These are phyloP conservation scores for Mylabris sibirica DNA, from an alignment of 2,888 invertebrate species.

Conservation along the genomic window DNA sequence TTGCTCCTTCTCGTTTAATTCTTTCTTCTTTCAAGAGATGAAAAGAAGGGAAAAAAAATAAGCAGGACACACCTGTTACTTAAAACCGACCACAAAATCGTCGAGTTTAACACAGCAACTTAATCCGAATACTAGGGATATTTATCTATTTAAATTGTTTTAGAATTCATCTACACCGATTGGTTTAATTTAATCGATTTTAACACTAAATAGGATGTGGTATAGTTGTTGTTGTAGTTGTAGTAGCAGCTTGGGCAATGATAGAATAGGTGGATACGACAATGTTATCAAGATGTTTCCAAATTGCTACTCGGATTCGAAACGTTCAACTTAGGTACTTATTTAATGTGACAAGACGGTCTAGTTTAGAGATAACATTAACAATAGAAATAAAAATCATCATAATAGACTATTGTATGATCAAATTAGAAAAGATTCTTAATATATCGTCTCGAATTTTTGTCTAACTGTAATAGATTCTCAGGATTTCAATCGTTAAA, in stretches of 20 bases:
- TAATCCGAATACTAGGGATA: background rate
- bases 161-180: background rate
- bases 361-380: constrained; percentile 12
- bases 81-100: background rate
- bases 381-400: constrained; percentile 16
- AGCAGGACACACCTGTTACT: background rate
- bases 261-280: constrained; percentile 12
- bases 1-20: background rate
- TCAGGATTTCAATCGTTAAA: background rate
- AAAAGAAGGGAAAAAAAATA: background rate
- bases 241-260: too few relatives aligned
- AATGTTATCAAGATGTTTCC: constrained; percentile 19
- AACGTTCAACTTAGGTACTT: constrained; percentile 8
- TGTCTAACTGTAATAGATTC: constrained; percentile 22
- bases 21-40: too few relatives aligned
- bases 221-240: background rate
- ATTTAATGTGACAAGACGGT: constrained; percentile 16
- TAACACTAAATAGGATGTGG: background rate
- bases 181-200: constrained; percentile 14
- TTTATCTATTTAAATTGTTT: background rate
- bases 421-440: constrained; percentile 16
- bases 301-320: constrained; percentile 18
- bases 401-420: constrained; percentile 17
- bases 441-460: constrained; percentile 11
- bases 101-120: background rate